Conservation (phyloP, 2,888 invertebrate species). For the Cyrtodaria siliqua region DNA sequence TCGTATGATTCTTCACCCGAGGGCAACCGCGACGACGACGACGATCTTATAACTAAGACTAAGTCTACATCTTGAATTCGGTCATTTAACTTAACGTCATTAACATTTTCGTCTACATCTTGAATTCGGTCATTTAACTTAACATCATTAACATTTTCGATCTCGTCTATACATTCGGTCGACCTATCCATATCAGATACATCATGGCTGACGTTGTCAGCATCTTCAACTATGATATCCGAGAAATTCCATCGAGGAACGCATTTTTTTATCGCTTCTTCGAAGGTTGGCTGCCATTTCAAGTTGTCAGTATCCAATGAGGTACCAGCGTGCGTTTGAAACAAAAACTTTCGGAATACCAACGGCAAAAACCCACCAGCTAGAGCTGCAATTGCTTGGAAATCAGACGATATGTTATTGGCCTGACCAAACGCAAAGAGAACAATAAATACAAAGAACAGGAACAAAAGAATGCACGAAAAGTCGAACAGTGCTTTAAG, state of each 20-base stretch:
- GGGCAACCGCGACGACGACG: too few species aligned
- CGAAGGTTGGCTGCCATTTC: slow-evolving; percentile 39
- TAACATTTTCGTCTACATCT: too few species aligned
- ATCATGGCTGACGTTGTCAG: too few species aligned
- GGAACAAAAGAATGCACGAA: slow-evolving; percentile 35
- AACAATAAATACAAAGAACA: slow-evolving; percentile 50
- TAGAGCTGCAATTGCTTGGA: slow-evolving; percentile 45
- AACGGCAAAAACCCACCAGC: slow-evolving; percentile 55
- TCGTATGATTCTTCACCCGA: too few species aligned
- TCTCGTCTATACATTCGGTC: too few species aligned
- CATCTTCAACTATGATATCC: slow-evolving; percentile 21
- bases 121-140: too few species aligned
- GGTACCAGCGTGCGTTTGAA: slow-evolving; percentile 28
- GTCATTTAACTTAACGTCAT: too few species aligned
- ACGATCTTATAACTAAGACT: too few species aligned
- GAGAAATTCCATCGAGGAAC: slow-evolving; percentile 36
- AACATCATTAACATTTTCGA: too few species aligned
- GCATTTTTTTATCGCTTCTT: slow-evolving; percentile 17
- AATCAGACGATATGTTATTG: slow-evolving; percentile 36
- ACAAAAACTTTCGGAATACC: slow-evolving; percentile 45
- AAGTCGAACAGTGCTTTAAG: slow-evolving; percentile 43
- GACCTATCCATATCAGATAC: too few species aligned
- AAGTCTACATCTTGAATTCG: too few species aligned
- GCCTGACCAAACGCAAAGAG: slow-evolving; percentile 56
- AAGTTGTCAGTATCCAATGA: slow-evolving; percentile 41